Conservation (phyloP, 2,797 vertebrate species). For the Labroides dimidiatus region DNA sequence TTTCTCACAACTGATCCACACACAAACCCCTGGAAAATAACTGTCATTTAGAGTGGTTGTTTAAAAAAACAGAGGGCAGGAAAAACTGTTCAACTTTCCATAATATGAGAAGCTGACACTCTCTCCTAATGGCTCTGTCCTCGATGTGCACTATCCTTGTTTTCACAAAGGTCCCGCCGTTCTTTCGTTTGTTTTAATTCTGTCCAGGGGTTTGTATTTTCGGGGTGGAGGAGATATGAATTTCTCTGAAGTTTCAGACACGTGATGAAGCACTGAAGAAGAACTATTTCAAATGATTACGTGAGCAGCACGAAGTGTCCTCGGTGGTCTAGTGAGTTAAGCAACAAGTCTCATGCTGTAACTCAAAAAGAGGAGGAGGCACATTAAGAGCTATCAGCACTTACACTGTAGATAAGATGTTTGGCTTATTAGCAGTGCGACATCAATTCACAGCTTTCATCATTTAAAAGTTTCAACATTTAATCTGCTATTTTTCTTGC, state of each 20-base stretch:
- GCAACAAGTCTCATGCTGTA: constrained; percentile 16
- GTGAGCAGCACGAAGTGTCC: constrained; percentile 45
- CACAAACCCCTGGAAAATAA: constrained; percentile 25
- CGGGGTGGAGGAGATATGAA: constrained; percentile 58
- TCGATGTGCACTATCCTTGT: constrained; percentile 60
- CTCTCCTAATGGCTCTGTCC: constrained; percentile 56
- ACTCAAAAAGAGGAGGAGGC: constrained; percentile 22
- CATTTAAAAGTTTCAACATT: background rate
- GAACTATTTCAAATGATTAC: constrained; percentile 39
- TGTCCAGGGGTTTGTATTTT: constrained; percentile 71
- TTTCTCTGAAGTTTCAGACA: constrained; percentile 44
- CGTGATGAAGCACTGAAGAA: constrained; percentile 31
- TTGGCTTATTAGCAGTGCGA: constrained; percentile 6
- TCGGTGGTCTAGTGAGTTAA: constrained; percentile 44
- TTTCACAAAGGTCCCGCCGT: constrained; percentile 65
- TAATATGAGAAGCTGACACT: constrained; percentile 29
- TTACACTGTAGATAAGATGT: constrained; percentile 41
- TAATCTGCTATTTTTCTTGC: constrained; percentile 8
- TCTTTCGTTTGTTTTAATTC: constrained; percentile 70
- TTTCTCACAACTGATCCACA: constrained; percentile 48
- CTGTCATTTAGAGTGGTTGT: constrained; percentile 24
- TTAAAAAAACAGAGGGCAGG: constrained; percentile 5
- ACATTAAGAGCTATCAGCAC: constrained; percentile 40
- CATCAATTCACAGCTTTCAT: constrained; percentile 10
- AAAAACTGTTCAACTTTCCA: constrained; percentile 20